A percentile compares a stretch with the other conserved stretches of the same genome.
Evolutionary conservation across 2,797 vertebrate species (phyloP).

Genomic region (Staurois parvus): DNA sequence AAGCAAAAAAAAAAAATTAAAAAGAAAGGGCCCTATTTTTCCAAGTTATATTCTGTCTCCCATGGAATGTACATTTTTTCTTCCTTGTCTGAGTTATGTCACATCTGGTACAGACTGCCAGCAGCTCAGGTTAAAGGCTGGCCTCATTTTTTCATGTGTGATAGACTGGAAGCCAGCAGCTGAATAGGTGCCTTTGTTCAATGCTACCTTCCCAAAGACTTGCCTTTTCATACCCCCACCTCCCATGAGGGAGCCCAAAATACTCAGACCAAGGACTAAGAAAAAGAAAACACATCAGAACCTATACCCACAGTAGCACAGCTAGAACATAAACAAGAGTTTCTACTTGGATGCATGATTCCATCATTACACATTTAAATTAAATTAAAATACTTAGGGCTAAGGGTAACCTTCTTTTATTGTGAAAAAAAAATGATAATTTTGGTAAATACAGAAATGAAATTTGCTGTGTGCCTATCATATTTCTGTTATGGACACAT

Average conservation of each 20-base stretch:
- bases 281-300: conserved; percentile 57
- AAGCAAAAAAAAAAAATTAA: background rate
- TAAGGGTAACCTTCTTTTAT: background rate
- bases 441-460: background rate
- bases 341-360: conserved; percentile 23
- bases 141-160: conserved; percentile 48
- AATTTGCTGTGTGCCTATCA: background rate
- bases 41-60: conserved; percentile 48
- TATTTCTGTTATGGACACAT: background rate
- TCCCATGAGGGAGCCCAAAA: conserved; percentile 51
- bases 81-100: conserved; percentile 60
- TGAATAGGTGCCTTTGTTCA: conserved; percentile 69
- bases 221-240: conserved; percentile 65
- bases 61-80: conserved; percentile 59
- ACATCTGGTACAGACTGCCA: conserved; percentile 62
- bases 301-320: conserved; percentile 35
- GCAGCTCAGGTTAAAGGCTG: conserved; percentile 61
- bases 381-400: conserved; percentile 1
- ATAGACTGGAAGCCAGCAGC: conserved; percentile 48
- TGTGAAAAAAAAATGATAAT: background rate
- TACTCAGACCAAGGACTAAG: conserved; percentile 54
- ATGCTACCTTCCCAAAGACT: conserved; percentile 62
- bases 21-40: conserved; percentile 52
- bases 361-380: conserved; percentile 20
- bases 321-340: conserved; percentile 38